Conservation (phyloP, 2,797 vertebrate genomes). For the Momotus momota region DNA sequence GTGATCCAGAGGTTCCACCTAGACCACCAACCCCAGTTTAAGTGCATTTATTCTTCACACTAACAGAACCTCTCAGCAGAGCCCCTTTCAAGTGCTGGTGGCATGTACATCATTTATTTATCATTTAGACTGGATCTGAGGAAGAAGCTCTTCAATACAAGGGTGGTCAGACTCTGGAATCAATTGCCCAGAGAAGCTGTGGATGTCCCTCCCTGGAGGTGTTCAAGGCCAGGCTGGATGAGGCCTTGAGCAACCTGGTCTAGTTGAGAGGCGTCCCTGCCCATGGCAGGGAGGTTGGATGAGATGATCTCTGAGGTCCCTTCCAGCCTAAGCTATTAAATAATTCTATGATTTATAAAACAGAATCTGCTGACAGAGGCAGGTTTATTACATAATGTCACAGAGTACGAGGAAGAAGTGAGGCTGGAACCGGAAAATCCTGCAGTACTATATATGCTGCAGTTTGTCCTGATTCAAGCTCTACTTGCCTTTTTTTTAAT, state of each 20-base stretch:
- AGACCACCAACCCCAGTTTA: conserved; percentile 34
- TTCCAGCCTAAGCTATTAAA: too few species aligned
- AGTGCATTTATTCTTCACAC: conserved; percentile 2
- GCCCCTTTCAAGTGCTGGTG: background rate
- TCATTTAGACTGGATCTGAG: too few species aligned
- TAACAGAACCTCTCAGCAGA: background rate
- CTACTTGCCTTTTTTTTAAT: background rate
- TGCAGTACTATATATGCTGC: background rate
- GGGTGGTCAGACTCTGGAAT: too few species aligned
- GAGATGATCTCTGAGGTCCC: too few species aligned
- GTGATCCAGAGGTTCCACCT: background rate
- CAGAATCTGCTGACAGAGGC: conserved; percentile 27
- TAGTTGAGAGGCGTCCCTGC: too few species aligned
- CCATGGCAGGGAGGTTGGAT: too few species aligned
- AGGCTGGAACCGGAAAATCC: background rate
- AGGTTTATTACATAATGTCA: conserved; percentile 34
- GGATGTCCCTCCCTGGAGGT: too few species aligned
- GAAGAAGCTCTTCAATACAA: too few species aligned
- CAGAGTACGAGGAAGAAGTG: background rate
- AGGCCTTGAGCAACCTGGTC: too few species aligned
- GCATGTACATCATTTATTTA: too few species aligned
- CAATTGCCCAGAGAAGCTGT: too few species aligned
- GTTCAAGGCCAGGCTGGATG: too few species aligned
- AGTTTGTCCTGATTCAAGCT: conserved; percentile 12
- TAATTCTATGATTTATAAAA: background rate